Evolutionary conservation across 2,888 invertebrate genomes (phyloP), one percentile per base, ranked within the genome.

Genomic region (Tenthredo mesomela): DNA sequence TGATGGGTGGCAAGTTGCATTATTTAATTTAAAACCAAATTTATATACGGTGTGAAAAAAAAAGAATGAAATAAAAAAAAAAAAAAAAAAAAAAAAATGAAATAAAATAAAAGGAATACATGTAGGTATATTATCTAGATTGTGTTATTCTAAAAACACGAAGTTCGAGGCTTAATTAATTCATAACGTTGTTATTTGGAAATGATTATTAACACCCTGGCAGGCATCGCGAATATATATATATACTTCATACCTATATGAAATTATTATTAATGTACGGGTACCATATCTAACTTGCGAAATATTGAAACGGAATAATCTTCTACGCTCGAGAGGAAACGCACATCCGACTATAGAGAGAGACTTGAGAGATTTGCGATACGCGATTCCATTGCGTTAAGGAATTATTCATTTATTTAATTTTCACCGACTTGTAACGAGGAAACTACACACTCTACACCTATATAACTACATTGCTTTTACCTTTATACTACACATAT

Each of bases 281-380:
- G 54, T 54, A n/a, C 50, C 50, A n/a, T 33, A 29, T n/a, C 54
- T 6, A 37, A 37, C 37, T 61, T 80, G 80, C 61, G 58, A 80
- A 80, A 80, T 40, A 61, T 80, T 58, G 61, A 40, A 61, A 80
- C 6, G n/a, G 37, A 80, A 80, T 40, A 80, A 40, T 80, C 21
- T 61, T 80, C 58, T 61, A 80, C 80, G 80, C 58, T 80, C 61
- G 80, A 80, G 80, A 61, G 58, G 80, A 58, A 80, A 40, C 58
- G 61, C 37, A 80, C 58, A 40, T 80, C 80, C 58, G 25, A 58
- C 58, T n/a, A 54, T 78, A 61, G n/a, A 73, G 43, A 73, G 43
- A 73, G 43, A 47, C 54, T 33, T n/a, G 29, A 71, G 21, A 61
- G 58, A 37, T 80, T 21, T 10, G 54, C 29, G 77, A 77, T 77